These are phyloP conservation scores for Chionodraco myersi DNA, from an alignment of 2,113 vertebrate genomes.

Conservation along the genomic window DNA sequence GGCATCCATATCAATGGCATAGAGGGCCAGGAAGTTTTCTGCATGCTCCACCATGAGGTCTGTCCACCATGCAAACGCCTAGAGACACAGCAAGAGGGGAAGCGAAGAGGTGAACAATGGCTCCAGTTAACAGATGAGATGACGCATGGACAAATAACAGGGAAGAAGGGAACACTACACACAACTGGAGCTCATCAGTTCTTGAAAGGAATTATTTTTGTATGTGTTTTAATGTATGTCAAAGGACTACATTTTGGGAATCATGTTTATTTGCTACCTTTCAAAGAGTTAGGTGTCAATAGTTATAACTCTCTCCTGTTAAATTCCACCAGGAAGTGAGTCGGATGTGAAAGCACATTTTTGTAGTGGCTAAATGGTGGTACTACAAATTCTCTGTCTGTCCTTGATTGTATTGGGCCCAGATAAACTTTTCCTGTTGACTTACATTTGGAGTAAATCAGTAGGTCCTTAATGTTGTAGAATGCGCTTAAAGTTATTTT, in stretches of 20 bases:
- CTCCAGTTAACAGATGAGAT: not conserved
- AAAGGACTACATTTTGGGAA: not conserved
- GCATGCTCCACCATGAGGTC: constrained; percentile 99
- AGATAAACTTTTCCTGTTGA: too few species aligned
- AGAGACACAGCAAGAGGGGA: constrained; percentile 68
- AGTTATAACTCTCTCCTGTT: not conserved
- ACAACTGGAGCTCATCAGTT: constrained; percentile 13
- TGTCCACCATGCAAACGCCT: constrained; percentile 99
- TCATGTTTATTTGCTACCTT: not conserved
- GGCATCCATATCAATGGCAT: constrained; percentile 97
- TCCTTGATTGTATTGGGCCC: too few species aligned
- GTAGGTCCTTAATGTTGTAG: too few species aligned
- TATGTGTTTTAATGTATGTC: not conserved
- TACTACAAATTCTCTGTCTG: too few species aligned
- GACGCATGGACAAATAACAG: constrained; percentile 7
- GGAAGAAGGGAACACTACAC: constrained; percentile 27
- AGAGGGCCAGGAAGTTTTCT: constrained; percentile 97
- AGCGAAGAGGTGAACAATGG: constrained; percentile 66
- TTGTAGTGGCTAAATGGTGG: too few species aligned
- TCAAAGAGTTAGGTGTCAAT: not conserved
- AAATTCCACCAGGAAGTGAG: too few species aligned
- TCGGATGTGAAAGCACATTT: too few species aligned
- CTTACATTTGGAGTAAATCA: too few species aligned
- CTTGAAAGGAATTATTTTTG: constrained; percentile 21
- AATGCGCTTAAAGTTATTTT: too few species aligned